These are phyloP conservation scores for Zaprionus ornatus DNA, from an alignment of 1,140 invertebrate genomes.

Conservation along the genomic window DNA sequence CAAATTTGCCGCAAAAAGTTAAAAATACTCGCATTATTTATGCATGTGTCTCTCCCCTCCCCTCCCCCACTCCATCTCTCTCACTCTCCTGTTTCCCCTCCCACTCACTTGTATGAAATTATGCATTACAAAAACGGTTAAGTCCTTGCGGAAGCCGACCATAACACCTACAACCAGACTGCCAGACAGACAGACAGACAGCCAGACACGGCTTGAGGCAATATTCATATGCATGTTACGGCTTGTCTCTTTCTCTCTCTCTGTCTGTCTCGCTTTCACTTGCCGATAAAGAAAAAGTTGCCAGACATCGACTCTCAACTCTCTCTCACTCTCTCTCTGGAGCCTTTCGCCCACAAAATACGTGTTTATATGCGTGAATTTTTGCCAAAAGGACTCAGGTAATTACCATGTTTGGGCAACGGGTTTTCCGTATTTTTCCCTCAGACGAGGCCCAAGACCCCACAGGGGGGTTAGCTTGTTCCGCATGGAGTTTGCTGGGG, in stretches of 20 bases:
- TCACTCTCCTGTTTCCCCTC: not conserved
- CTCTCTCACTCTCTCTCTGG: conserved; percentile 14
- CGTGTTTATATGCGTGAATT: conserved; percentile 71
- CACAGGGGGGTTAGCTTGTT: conserved; percentile 4
- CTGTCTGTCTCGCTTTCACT: conserved; percentile 31
- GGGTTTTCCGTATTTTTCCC: conserved; percentile 32
- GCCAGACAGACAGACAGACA: conserved; percentile 30
- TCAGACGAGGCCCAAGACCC: not conserved
- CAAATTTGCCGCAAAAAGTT: conserved; percentile 55
- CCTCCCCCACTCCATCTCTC: not conserved
- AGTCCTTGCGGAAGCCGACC: conserved; percentile 77
- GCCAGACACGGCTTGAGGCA: conserved; percentile 67
- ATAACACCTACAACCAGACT: conserved; percentile 71
- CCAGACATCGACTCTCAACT: conserved; percentile 57
- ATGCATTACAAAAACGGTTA: conserved; percentile 80
- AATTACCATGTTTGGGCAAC: conserved; percentile 73
- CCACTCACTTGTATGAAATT: conserved; percentile 48
- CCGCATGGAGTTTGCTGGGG: conserved; percentile 7
- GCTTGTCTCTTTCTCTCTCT: conserved; percentile 9
- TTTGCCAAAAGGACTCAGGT: conserved; percentile 73
- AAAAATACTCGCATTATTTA: conserved; percentile 67
- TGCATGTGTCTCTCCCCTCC: conserved; percentile 50
- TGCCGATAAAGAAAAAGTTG: conserved; percentile 76
- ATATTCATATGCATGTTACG: conserved; percentile 76
- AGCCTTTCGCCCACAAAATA: conserved; percentile 63